Evolutionary conservation across 2,113 vertebrate species (phyloP), one percentile per base, ranked within the genome.

Genomic region (Canis aureus): DNA sequence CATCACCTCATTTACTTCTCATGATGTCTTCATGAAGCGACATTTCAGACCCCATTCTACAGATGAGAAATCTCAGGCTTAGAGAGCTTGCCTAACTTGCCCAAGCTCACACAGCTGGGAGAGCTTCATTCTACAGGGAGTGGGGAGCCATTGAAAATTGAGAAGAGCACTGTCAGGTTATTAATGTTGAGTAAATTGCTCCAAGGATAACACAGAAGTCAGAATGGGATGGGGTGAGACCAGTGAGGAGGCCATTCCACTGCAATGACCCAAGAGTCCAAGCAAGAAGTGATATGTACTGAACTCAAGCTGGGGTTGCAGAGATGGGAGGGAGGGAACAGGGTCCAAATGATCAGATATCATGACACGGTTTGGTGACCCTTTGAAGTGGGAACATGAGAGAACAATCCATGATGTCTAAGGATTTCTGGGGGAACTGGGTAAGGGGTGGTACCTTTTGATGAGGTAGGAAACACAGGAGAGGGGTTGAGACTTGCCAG

Each of bases 381-480:
- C 12, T 2, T 0, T 9, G 81, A 73, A 15, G 2, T 43, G n/a
- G 7, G 25, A 4, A 2, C 8, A 1, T 23, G 2, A 51, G 32
- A 51, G 23, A 29, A 66, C 15, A 38, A 19, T 8, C 51, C 38
- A 19, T 2, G 29, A 15, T 20, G 3, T 89, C 25, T 8, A 3
- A 10, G 43, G 60, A 1, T 53, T 83, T 67, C 8, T 4, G 13
- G 8, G 10, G 4, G 5, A 79, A 2, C 64, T 55, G n/a, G 69
- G 19, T 49, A 15, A 29, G 49, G 10, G 2, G 16, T 8, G 32
- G 49, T 60, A 0, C 38, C 67, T 4, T 7, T 74, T 2, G 16
- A 55, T 19, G 13, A 49, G 23, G 11, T 10, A 15, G 17, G 62
- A 43, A 35, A 17, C 25, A 1, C 15, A 23, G 69, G 13, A 43